Percentiles rank a stretch among this genome's conserved stretches.
Evolutionary conservation across 2,888 invertebrate species (phyloP).

Genomic region (Slavum lentiscoides): DNA sequence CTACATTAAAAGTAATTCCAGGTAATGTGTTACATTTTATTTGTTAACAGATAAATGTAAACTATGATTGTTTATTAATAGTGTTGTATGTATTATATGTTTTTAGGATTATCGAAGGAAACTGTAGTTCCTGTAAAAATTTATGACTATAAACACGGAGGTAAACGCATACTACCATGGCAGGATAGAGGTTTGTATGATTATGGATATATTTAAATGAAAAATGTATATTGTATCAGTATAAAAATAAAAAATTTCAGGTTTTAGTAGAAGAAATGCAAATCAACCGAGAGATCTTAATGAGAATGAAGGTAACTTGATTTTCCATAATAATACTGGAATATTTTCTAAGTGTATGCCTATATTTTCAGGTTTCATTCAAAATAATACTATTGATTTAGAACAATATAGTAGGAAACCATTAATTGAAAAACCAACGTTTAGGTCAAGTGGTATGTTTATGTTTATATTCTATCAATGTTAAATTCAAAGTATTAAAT

Average conservation of each 20-base stretch:
- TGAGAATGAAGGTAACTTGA: conserved; percentile 30
- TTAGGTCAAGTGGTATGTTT: conserved; percentile 2
- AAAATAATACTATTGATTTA: not conserved
- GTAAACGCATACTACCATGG: conserved; percentile 49
- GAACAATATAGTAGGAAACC: not conserved
- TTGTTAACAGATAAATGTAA: not conserved
- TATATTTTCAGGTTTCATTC: not conserved
- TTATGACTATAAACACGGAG: conserved; percentile 50
- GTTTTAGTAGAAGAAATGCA: conserved; percentile 44
- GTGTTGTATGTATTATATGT: not conserved
- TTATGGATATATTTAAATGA: not conserved
- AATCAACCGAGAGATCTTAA: conserved; percentile 28
- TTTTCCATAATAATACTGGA: not conserved
- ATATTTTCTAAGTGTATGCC: not conserved
- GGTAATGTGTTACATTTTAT: conserved; percentile 21
- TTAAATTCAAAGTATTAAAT: too few relatives aligned
- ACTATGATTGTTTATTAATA: not conserved
- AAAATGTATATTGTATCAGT: not conserved
- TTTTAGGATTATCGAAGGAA: conserved; percentile 38
- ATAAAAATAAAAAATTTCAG: conserved; percentile 9
- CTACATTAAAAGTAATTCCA: conserved; percentile 48
- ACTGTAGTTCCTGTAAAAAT: conserved; percentile 33
- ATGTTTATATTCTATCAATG: too few relatives aligned
- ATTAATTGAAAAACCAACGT: not conserved
- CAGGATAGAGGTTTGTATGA: conserved; percentile 46